These are phyloP conservation scores for Notodonta ziczac DNA, from an alignment of 2,888 invertebrate genomes.

Conservation along the genomic window DNA sequence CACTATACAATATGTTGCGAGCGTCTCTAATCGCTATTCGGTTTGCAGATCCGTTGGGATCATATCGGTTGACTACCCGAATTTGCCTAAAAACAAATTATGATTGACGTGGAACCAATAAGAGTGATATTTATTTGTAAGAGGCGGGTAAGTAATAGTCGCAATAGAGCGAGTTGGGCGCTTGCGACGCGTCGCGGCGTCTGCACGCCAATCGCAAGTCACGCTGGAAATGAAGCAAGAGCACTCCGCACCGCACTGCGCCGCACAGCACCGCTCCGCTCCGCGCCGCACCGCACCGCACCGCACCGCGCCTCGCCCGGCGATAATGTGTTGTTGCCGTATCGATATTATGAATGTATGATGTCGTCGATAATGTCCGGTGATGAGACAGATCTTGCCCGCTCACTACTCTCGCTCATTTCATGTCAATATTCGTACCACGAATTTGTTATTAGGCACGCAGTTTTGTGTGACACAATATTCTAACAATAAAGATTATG, in stretches of 20 bases:
- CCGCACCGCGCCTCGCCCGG: neutral
- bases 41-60: too few relatives aligned
- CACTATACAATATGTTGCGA: too few relatives aligned
- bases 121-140: neutral
- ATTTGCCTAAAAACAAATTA: too few relatives aligned
- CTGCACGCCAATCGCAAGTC: neutral
- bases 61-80: too few relatives aligned
- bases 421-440: neutral
- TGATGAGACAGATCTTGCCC: neutral
- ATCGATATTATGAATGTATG: neutral
- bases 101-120: neutral
- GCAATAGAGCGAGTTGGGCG: too few relatives aligned
- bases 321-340: slow-evolving; percentile 1
- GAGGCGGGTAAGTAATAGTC: too few relatives aligned
- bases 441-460: too few relatives aligned
- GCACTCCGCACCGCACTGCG: neutral
- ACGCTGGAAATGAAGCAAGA: slow-evolving; percentile 1
- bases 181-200: neutral
- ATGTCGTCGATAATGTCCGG: neutral
- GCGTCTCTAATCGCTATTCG: too few relatives aligned
- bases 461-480: neutral
- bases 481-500: neutral
- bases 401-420: neutral
- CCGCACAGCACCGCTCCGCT: neutral
- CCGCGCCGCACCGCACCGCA: neutral